phyloP scores from a whole-genome alignment of 2,888 invertebrate species.

The Agriotes lineatus region DNA sequence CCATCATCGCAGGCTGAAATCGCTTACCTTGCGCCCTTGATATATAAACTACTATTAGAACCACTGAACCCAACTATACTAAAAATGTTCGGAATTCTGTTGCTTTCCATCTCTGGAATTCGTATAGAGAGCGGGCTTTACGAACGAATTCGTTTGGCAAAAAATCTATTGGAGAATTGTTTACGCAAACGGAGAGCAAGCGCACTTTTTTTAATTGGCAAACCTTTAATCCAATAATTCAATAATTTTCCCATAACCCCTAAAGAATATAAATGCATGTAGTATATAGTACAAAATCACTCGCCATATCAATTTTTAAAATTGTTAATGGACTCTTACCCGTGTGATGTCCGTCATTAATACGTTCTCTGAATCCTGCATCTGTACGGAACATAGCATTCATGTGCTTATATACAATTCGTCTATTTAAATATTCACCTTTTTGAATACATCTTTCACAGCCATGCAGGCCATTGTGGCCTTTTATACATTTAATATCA shows the following conservation, averaged over 20 bases:
- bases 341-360: not conserved
- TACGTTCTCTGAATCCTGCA: not conserved
- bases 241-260: not conserved
- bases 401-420: not conserved
- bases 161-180: not conserved
- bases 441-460: conserved; percentile 11
- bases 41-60: not conserved
- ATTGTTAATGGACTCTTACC: not conserved
- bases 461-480: not conserved
- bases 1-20: too few species aligned
- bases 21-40: too few species aligned
- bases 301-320: not conserved
- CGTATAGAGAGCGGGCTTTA: not conserved
- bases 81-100: not conserved
- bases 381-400: not conserved
- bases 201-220: not conserved
- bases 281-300: not conserved
- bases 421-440: not conserved
- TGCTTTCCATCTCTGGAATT: conserved; percentile 2
- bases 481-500: conserved; percentile 1
- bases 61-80: too few species aligned
- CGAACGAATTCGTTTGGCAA: not conserved
- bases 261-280: too few species aligned
- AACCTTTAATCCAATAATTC: not conserved
- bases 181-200: not conserved